Evolutionary conservation across 2,113 vertebrate species (phyloP).

Genomic region (Sterna hirundo): DNA sequence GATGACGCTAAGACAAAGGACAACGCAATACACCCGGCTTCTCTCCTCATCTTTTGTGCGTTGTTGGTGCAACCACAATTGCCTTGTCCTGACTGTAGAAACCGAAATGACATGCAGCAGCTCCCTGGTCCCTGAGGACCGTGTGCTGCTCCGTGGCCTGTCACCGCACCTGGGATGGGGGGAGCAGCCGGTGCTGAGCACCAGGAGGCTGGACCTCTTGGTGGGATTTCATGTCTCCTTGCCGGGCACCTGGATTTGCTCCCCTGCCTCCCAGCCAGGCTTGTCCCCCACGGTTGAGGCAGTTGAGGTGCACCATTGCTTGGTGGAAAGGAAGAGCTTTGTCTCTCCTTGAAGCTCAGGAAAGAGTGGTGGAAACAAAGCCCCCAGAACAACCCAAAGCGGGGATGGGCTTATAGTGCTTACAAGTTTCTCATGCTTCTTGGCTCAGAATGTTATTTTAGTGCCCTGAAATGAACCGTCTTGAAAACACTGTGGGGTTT

Average conservation of each 20-base stretch:
- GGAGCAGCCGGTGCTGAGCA: not conserved
- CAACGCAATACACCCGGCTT: accelerated
- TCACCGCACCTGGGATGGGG: accelerated
- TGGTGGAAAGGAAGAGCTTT: not conserved
- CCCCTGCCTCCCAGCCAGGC: not conserved
- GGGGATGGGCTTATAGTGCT: not conserved
- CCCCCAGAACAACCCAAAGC: not conserved
- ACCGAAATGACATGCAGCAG: not conserved
- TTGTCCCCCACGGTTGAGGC: not conserved
- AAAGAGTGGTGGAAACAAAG: not conserved
- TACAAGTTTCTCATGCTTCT: not conserved
- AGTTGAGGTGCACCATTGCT: not conserved
- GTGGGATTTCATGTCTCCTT: not conserved
- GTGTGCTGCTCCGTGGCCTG: not conserved
- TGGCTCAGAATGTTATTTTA: not conserved
- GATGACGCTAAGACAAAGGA: not conserved
- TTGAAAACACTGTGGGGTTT: not conserved
- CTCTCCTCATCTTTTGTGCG: not conserved
- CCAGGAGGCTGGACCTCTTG: accelerated
- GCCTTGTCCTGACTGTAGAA: not conserved
- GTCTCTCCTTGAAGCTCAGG: not conserved
- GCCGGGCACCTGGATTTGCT: not conserved
- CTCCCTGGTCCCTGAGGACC: not conserved
- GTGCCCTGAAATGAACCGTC: not conserved
- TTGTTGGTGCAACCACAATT: not conserved